These are phyloP conservation scores for Chinchilla lanigera DNA, from an alignment of 2,113 vertebrate genomes.

Conservation along the genomic window DNA sequence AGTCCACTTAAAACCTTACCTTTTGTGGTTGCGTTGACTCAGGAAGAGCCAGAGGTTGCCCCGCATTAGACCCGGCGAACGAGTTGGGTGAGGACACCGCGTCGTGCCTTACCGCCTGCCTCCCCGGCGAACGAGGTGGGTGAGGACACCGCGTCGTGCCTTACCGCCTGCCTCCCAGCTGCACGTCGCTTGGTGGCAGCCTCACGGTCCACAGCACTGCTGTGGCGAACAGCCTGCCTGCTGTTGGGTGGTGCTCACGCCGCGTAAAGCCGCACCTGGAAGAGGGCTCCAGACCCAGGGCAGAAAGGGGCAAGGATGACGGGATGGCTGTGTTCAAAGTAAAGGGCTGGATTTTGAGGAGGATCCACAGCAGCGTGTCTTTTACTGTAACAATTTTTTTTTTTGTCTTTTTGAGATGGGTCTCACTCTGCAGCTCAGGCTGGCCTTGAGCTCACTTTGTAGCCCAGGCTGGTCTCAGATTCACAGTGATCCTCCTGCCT, in stretches of 20 bases:
- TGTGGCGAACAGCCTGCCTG: too few species aligned
- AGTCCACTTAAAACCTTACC: background rate
- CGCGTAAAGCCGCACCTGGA: background rate
- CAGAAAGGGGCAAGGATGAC: background rate
- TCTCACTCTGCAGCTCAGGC: too few species aligned
- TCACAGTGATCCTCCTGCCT: too few species aligned
- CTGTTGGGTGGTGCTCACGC: background rate
- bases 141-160: fast-evolving
- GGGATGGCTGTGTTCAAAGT: background rate
- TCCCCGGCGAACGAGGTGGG: background rate
- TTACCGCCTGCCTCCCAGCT: background rate
- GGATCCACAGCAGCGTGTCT: background rate
- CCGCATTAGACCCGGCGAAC: background rate
- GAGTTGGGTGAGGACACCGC: too few species aligned
- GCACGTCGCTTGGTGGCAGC: too few species aligned
- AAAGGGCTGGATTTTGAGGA: background rate
- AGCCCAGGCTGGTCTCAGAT: too few species aligned
- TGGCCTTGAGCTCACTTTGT: too few species aligned
- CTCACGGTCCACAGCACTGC: too few species aligned
- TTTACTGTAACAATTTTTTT: background rate
- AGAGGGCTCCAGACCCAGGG: background rate
- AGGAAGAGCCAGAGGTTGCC: background rate
- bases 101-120: background rate
- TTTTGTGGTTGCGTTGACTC: background rate
- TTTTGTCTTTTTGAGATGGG: too few species aligned